phyloP scores from a whole-genome alignment of 2,797 vertebrate species.

The Megalops cyprinoides region DNA sequence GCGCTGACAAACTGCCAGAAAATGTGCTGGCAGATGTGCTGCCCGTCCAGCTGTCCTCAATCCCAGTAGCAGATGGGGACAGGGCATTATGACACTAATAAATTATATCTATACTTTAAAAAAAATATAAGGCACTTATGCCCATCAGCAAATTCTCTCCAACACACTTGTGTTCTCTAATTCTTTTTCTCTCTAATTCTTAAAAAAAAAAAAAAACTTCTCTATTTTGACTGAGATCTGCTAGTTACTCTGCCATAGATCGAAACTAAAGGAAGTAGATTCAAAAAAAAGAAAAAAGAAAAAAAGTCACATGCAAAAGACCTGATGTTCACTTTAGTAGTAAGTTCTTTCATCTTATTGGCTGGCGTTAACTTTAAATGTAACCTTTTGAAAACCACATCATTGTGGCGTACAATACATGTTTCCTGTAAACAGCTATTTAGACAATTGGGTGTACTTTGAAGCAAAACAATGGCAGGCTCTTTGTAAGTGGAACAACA shows the following conservation, averaged over 20 bases:
- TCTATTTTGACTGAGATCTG: not conserved
- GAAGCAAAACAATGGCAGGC: slow-evolving; percentile 53
- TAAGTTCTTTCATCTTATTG: slow-evolving; percentile 32
- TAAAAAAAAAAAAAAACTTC: slow-evolving; percentile 2
- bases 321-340: slow-evolving; percentile 13
- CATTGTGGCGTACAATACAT: slow-evolving; percentile 48
- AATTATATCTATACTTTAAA: slow-evolving; percentile 79
- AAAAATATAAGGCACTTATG: slow-evolving; percentile 52
- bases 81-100: slow-evolving; percentile 80
- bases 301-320: not conserved
- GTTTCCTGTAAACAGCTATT: slow-evolving; percentile 60
- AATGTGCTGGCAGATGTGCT: slow-evolving; percentile 76
- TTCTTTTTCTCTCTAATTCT: not conserved
- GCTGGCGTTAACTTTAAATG: slow-evolving; percentile 35
- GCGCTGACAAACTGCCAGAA: slow-evolving; percentile 64
- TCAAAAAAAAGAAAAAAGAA: slow-evolving; percentile 9
- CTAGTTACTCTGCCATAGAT: not conserved
- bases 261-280: slow-evolving; percentile 23
- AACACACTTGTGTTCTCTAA: slow-evolving; percentile 32
- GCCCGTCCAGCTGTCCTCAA: slow-evolving; percentile 76
- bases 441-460: slow-evolving; percentile 42
- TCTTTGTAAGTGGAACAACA: slow-evolving; percentile 20
- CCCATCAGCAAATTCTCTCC: slow-evolving; percentile 42
- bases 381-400: slow-evolving; percentile 52
- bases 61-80: slow-evolving; percentile 81